phyloP scores from a whole-genome alignment of 2,888 invertebrate species.

The Hirtodrosophila cameraria region DNA sequence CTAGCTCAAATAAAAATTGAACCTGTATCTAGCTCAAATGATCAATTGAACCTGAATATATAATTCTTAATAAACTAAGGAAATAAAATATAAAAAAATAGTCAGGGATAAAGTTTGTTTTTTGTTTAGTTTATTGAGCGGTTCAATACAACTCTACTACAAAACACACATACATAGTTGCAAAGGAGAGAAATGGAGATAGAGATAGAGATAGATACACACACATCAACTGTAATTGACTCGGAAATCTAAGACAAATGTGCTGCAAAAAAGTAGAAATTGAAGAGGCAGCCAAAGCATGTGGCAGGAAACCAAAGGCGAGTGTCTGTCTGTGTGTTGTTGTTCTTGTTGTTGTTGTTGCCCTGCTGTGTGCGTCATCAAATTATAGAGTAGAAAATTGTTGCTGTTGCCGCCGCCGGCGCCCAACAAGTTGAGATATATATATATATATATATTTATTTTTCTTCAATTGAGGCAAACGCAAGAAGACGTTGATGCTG shows the following conservation, averaged over 20 bases:
- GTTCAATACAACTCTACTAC: too few relatives aligned
- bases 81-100: too few relatives aligned
- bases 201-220: slow-evolving; percentile 21
- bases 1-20: too few relatives aligned
- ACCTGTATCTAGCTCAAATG: too few relatives aligned
- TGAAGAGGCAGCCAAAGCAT: neutral
- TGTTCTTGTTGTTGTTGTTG: slow-evolving; percentile 22
- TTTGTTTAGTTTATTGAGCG: too few relatives aligned
- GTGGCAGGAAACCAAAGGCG: slow-evolving; percentile 7
- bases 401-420: slow-evolving; percentile 26
- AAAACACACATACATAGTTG: neutral
- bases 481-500: slow-evolving; percentile 17
- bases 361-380: slow-evolving; percentile 38
- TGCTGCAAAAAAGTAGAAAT: slow-evolving; percentile 43
- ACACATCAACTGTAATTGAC: slow-evolving; percentile 72
- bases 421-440: slow-evolving; percentile 38
- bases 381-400: slow-evolving; percentile 35
- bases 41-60: too few relatives aligned
- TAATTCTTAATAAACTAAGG: too few relatives aligned
- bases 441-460: slow-evolving; percentile 1
- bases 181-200: neutral
- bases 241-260: slow-evolving; percentile 72
- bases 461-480: neutral
- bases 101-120: too few relatives aligned
- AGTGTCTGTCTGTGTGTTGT: neutral